Conservation (phyloP, 92 coral and sea anemone genomes). For the Ricordea florida region DNA sequence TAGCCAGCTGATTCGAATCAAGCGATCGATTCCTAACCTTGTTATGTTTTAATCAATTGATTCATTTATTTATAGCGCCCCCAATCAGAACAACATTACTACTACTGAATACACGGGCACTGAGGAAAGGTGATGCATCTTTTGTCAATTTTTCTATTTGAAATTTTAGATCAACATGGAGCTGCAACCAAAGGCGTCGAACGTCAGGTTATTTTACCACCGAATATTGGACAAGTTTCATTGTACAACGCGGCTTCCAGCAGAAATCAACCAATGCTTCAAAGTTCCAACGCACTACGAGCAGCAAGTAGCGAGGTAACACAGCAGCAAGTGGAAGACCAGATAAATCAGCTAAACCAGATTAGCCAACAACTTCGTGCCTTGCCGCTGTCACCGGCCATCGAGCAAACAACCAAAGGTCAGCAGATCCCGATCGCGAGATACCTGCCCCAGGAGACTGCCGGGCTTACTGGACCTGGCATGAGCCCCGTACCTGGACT, state of each 20-base stretch:
- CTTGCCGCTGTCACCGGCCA: slow-evolving; percentile 3
- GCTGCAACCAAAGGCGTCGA: slow-evolving; percentile 11
- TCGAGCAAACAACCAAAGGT: background rate
- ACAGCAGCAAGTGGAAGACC: slow-evolving; percentile 26
- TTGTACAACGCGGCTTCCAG: background rate
- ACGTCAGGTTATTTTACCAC: slow-evolving; percentile 25
- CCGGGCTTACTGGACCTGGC: background rate
- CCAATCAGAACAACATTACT: background rate
- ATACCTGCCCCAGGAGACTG: background rate
- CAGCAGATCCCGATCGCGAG: background rate
- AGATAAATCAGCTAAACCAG: slow-evolving; percentile 15
- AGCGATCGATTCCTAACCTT: too few species aligned
- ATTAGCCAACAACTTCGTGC: slow-evolving; percentile 17
- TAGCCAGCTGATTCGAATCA: too few species aligned
- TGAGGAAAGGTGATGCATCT: background rate
- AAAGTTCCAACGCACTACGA: background rate
- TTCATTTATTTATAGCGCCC: too few species aligned
- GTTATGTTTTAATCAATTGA: too few species aligned
- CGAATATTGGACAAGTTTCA: background rate
- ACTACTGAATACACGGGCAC: background rate
- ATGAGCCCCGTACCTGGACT: background rate
- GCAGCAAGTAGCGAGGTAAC: slow-evolving; percentile 1
- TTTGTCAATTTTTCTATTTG: background rate
- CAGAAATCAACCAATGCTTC: background rate
- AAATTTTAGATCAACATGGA: background rate